These are phyloP conservation scores for Dichetophora obliterata DNA, from an alignment of 2,888 invertebrate genomes.

Conservation along the genomic window DNA sequence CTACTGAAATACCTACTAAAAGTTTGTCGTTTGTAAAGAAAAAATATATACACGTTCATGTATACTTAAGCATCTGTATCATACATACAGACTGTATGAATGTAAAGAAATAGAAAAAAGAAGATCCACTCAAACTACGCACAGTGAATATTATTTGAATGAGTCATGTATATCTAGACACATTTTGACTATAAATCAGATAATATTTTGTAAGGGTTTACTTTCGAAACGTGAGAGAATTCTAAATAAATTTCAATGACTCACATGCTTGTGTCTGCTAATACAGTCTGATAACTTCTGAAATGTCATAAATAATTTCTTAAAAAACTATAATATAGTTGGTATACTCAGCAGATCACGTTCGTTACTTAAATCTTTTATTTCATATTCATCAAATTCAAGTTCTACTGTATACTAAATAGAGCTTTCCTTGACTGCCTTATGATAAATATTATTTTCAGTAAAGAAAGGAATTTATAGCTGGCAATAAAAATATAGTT, in stretches of 20 bases:
- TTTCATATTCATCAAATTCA: neutral
- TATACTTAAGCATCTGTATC: too few relatives aligned
- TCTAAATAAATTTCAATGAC: neutral
- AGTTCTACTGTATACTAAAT: neutral
- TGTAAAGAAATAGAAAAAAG: too few relatives aligned
- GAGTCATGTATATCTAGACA: too few relatives aligned
- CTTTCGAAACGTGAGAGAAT: neutral
- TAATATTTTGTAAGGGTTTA: neutral
- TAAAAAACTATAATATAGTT: neutral
- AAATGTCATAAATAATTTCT: neutral
- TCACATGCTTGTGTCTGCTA: neutral
- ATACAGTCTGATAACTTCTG: neutral
- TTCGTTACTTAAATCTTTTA: neutral
- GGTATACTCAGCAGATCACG: neutral
- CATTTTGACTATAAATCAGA: too few relatives aligned
- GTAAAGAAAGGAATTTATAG: too few relatives aligned
- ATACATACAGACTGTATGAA: too few relatives aligned
- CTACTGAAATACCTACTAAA: too few relatives aligned
- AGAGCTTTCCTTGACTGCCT: neutral
- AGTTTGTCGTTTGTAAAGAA: too few relatives aligned
- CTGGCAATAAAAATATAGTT: too few relatives aligned
- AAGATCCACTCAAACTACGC: too few relatives aligned
- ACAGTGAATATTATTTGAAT: too few relatives aligned
- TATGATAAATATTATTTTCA: neutral
- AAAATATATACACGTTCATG: too few relatives aligned